Evolutionary conservation across 2,888 invertebrate species (phyloP), one percentile per base, ranked within the genome.

Genomic region (Scelioninae gen. 2): DNA sequence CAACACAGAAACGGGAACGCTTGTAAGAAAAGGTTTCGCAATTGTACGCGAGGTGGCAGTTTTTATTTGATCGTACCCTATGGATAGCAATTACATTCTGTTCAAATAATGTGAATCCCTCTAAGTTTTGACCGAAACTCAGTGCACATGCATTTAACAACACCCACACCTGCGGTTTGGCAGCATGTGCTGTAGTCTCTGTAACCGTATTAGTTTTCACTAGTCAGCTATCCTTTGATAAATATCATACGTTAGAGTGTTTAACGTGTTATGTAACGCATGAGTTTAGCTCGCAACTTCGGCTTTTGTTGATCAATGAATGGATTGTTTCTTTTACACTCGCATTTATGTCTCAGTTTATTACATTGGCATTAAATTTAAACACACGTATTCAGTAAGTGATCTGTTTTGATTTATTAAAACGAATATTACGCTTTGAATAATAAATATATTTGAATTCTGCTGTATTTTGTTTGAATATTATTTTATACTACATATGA

Each of bases 151-250:
- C 60, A 73, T 73, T 75, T 63, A 73, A 65, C 69, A 75, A 61
- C 65, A 65, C 55, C 70, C 63, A 70, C 72, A 73, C 75, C 73
- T 75, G 75, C 63, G 75, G 70, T 72, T 69, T 65, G 61, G 72
- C 69, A 68, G 43, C 69, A 64, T 70, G 67, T 75, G 70, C 58
- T 46, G 35, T 58, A 60, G 53, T 67, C 33, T 69, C 39, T 73
- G 58, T 64, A 67, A 58, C 58, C 60, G 70, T 75, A 75, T 75
- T 75, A 73, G 75, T 75, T 75, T 75, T 73, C 75, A 55, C 73
- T 70, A 73, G 63, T 64, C 73, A 65, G 61, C 65, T 75, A 70
- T 65, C 65, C 69, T 73, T 75, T 75, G 75, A 75, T 73, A 70
- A 67, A 75, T 73, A 73, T 73, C 65, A 61, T 67, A 64, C 63